phyloP scores from a whole-genome alignment of 2,888 invertebrate genomes.

The Notodonta dromedarius region DNA sequence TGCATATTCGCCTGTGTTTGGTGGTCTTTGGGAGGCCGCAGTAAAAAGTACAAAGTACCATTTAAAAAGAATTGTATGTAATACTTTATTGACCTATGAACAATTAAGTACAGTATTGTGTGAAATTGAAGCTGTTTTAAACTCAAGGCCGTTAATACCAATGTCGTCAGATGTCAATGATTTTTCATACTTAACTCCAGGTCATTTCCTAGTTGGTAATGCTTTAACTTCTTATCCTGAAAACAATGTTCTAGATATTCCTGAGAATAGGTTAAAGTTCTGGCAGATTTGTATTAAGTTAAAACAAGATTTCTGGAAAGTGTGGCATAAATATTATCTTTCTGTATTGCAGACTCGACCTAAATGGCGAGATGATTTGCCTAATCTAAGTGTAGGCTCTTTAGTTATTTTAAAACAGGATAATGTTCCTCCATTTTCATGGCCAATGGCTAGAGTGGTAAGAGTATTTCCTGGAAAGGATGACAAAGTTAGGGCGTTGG shows the following conservation, averaged over 20 bases:
- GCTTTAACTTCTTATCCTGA: slow-evolving; percentile 18
- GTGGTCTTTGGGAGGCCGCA: slow-evolving; percentile 5
- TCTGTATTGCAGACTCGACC: slow-evolving; percentile 15
- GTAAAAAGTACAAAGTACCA: slow-evolving; percentile 23
- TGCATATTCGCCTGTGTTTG: slow-evolving; percentile 11
- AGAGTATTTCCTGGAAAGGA: slow-evolving; percentile 17
- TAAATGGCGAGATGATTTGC: slow-evolving; percentile 10
- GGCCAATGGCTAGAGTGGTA: slow-evolving; percentile 22
- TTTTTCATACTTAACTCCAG: slow-evolving; percentile 17
- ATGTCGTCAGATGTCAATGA: slow-evolving; percentile 17
- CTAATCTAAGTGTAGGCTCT: slow-evolving; percentile 12
- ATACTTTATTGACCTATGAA: slow-evolving; percentile 20
- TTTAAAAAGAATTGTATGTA: slow-evolving; percentile 21
- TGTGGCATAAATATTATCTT: slow-evolving; percentile 18
- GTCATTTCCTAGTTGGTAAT: slow-evolving; percentile 18
- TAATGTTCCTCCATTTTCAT: slow-evolving; percentile 11
- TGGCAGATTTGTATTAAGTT: slow-evolving; percentile 13
- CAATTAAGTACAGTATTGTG: slow-evolving; percentile 11
- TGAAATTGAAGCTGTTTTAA: slow-evolving; percentile 15
- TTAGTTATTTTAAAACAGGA: slow-evolving; percentile 19
- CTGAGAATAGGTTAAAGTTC: slow-evolving; percentile 16
- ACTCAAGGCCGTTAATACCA: slow-evolving; percentile 18
- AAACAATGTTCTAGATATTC: slow-evolving; percentile 8
- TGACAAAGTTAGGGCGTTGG: slow-evolving; percentile 16
- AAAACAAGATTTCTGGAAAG: slow-evolving; percentile 18